These are phyloP conservation scores for Sebastes taczanowskii DNA, from an alignment of 2,797 vertebrate genomes.

Conservation along the genomic window DNA sequence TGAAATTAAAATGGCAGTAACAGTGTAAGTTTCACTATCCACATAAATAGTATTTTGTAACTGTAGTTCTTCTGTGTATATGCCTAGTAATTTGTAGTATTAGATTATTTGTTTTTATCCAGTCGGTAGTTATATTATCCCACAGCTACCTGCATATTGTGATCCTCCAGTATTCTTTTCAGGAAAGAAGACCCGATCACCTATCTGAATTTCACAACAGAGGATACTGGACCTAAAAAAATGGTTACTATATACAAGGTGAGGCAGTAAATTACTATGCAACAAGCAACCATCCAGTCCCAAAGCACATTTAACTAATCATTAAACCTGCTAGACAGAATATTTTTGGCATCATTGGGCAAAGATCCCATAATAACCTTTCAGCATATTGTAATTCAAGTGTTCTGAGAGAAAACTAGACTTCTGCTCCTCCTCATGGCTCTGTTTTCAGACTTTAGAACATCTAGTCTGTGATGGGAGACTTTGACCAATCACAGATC, in stretches of 20 bases:
- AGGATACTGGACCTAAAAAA: conserved; percentile 46
- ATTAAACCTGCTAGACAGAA: too few species aligned
- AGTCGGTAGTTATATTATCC: not conserved
- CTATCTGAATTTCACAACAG: conserved; percentile 68
- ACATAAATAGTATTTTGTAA: not conserved
- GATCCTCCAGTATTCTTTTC: conserved; percentile 12
- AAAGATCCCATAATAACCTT: too few species aligned
- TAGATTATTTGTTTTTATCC: not conserved
- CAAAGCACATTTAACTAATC: not conserved
- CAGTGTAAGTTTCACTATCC: conserved; percentile 65
- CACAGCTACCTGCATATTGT: not conserved
- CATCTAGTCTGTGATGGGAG: too few species aligned
- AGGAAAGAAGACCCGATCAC: conserved; percentile 41
- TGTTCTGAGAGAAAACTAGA: too few species aligned
- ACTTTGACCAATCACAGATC: too few species aligned
- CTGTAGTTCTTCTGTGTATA: not conserved
- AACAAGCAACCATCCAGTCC: not conserved
- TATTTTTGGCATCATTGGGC: too few species aligned
- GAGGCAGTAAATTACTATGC: not conserved
- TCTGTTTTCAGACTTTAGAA: too few species aligned
- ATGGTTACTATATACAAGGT: conserved; percentile 61
- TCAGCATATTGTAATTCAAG: too few species aligned
- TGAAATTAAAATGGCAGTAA: conserved; percentile 66
- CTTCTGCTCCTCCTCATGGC: too few species aligned
- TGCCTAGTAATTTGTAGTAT: not conserved